Percentiles rank a stretch among this genome's conserved stretches.
These are phyloP conservation scores for Gopherus evgoodei DNA, from an alignment of 2,113 vertebrate genomes.

Conservation along the genomic window DNA sequence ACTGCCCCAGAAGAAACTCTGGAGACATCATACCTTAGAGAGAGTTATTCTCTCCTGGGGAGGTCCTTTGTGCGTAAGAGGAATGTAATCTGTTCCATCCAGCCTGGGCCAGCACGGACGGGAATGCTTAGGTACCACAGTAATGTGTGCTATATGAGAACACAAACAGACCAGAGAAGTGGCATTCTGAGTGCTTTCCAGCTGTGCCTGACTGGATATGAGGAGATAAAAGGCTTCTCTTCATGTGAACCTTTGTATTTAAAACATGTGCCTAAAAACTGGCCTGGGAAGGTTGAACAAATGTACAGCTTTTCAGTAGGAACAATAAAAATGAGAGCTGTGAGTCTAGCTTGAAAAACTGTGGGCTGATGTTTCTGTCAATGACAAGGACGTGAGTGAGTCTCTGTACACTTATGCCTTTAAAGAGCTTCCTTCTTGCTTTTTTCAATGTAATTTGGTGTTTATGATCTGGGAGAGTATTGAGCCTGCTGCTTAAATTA, in stretches of 20 bases:
- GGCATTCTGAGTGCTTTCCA: background rate
- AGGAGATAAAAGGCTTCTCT: constrained; percentile 52
- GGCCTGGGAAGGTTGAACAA: constrained; percentile 44
- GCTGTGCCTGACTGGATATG: constrained; percentile 29
- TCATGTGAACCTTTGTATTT: constrained; percentile 16
- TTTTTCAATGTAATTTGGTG: constrained; percentile 18
- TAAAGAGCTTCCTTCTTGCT: background rate
- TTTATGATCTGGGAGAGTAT: constrained; percentile 3
- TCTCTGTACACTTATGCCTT: background rate
- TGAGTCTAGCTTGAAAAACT: background rate
- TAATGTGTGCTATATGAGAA: background rate
- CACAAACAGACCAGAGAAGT: background rate
- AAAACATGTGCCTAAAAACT: constrained; percentile 55
- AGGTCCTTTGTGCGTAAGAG: background rate
- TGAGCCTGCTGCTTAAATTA: background rate
- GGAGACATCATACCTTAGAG: background rate
- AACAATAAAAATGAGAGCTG: background rate
- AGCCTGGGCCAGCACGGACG: background rate
- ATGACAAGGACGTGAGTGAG: background rate
- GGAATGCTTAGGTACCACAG: background rate
- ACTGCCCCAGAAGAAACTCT: background rate
- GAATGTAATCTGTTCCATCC: background rate
- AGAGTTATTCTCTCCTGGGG: too few species aligned
- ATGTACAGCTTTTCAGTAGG: constrained; percentile 21
- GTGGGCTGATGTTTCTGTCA: background rate